Conservation (phyloP, 2,888 invertebrate species). For the Heterodera filipjevi region DNA sequence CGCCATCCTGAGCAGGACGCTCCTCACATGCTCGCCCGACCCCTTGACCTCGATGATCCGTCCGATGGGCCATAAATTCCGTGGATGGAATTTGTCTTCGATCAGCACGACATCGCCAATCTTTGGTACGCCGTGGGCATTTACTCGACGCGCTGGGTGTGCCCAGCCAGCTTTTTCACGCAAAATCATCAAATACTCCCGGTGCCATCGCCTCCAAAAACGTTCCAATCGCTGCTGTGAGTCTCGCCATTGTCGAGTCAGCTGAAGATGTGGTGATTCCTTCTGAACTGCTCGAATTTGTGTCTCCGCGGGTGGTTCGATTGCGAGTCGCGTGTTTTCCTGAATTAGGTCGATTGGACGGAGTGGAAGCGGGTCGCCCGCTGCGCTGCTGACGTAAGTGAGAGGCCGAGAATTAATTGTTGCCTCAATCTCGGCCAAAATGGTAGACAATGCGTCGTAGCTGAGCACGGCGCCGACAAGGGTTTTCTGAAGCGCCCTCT, state of each 20-base stretch:
- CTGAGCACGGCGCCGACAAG: not conserved
- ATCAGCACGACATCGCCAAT: constrained; percentile 3
- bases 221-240: not conserved
- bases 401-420: constrained; percentile 29
- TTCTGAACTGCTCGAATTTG: not conserved
- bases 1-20: not conserved
- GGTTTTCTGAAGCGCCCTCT: not conserved
- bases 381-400: not conserved
- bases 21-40: not conserved
- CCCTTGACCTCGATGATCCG: not conserved
- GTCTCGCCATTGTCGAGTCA: not conserved
- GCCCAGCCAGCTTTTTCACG: not conserved
- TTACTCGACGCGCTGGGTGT: not conserved
- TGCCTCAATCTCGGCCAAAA: constrained; percentile 28
- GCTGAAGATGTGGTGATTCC: not conserved
- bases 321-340: not conserved
- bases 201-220: constrained; percentile 11
- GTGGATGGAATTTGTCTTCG: not conserved
- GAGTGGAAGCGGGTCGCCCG: not conserved
- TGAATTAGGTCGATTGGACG: constrained; percentile 26
- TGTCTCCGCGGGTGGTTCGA: not conserved
- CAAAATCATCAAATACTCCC: not conserved
- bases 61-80: constrained; percentile 2
- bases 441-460: constrained; percentile 2
- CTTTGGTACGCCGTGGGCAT: not conserved